Conservation (phyloP, 2,888 invertebrate genomes). For the Celastrina argiolus region DNA sequence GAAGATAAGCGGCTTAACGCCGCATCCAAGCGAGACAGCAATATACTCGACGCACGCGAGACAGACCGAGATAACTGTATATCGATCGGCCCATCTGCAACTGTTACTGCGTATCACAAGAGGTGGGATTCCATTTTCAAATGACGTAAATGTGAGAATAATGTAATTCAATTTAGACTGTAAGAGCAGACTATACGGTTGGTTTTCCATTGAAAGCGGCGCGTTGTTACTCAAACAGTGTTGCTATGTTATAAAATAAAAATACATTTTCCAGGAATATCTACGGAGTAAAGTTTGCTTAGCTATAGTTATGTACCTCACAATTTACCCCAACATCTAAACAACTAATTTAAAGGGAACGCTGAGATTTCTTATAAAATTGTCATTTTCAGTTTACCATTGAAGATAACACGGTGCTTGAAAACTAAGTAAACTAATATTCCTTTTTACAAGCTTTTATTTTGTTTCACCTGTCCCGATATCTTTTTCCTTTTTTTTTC, state of each 20-base stretch:
- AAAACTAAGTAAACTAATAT: neutral
- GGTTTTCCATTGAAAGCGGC: constrained; percentile 32
- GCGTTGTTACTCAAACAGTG: constrained; percentile 42
- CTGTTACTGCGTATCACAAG: constrained; percentile 60
- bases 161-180: constrained; percentile 35
- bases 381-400: constrained; percentile 13
- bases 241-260: constrained; percentile 65
- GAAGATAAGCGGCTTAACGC: constrained; percentile 77
- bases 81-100: constrained; percentile 69
- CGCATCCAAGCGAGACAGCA: constrained; percentile 54
- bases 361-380: constrained; percentile 40
- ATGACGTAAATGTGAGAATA: constrained; percentile 40
- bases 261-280: constrained; percentile 76
- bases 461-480: too few species aligned
- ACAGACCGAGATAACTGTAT: constrained; percentile 47
- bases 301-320: constrained; percentile 46
- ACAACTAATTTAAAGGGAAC: constrained; percentile 72
- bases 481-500: too few species aligned
- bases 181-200: constrained; percentile 29
- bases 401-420: neutral
- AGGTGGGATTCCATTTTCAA: constrained; percentile 40
- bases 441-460: too few species aligned
- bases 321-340: constrained; percentile 64
- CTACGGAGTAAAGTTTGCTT: constrained; percentile 71
- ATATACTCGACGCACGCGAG: constrained; percentile 34